Evolutionary conservation across 2,797 vertebrate species (phyloP).

Genomic region (Sebastes minor): DNA sequence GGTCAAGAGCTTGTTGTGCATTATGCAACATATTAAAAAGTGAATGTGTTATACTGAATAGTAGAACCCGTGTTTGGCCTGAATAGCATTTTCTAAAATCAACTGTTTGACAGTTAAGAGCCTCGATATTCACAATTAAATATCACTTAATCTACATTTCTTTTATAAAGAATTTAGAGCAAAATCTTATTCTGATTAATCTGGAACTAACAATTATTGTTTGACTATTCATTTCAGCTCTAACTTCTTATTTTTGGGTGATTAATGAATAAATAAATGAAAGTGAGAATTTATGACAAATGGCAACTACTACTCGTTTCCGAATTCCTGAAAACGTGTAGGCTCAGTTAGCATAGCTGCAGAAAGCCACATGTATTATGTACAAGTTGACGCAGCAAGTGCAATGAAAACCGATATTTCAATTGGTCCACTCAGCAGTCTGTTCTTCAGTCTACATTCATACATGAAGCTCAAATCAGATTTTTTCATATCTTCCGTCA

Average conservation of each 20-base stretch:
- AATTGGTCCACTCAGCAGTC: neutral
- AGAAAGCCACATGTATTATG: neutral
- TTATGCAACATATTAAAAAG: neutral
- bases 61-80: neutral
- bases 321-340: too few relatives aligned
- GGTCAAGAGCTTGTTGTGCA: slow-evolving; percentile 11
- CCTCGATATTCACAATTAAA: neutral
- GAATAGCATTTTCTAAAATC: neutral
- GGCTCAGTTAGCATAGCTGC: neutral
- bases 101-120: slow-evolving; percentile 1
- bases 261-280: neutral
- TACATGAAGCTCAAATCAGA: neutral
- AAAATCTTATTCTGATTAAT: neutral
- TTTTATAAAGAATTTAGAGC: neutral
- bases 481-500: neutral
- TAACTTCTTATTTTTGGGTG: neutral
- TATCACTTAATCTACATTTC: neutral
- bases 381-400: neutral
- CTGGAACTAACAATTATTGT: too few relatives aligned
- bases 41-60: neutral
- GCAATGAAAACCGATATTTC: neutral
- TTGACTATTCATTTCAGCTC: neutral
- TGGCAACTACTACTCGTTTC: neutral
- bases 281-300: neutral
- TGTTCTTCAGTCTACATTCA: neutral